Evolutionary conservation across 2,797 vertebrate species (phyloP).

Genomic region (Arrhamphus sclerolepis): DNA sequence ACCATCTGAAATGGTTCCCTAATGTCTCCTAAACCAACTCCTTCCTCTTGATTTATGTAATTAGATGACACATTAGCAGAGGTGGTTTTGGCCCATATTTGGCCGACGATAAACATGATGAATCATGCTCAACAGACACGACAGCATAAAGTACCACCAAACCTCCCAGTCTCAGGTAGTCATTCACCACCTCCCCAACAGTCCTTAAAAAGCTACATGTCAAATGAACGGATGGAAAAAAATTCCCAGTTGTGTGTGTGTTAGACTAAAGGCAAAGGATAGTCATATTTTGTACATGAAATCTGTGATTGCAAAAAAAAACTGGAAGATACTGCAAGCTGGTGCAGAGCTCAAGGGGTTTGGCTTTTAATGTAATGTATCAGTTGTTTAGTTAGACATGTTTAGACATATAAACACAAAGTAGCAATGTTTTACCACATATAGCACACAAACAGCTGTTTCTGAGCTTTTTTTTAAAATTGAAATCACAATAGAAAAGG

Average conservation of each 20-base stretch:
- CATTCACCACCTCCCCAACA: conserved; percentile 6
- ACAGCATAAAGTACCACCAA: too few species aligned
- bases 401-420: conserved; percentile 22
- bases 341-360: conserved; percentile 15
- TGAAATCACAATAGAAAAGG: conserved; percentile 5
- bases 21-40: too few species aligned
- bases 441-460: conserved; percentile 15
- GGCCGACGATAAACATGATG: too few species aligned
- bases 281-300: conserved; percentile 2
- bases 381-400: conserved; percentile 33
- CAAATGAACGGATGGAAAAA: conserved; percentile 31
- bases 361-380: conserved; percentile 26
- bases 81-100: too few species aligned
- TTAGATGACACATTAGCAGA: too few species aligned
- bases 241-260: neutral
- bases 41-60: too few species aligned
- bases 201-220: conserved; percentile 53
- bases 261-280: neutral
- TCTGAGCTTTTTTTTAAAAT: conserved; percentile 17
- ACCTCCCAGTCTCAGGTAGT: too few species aligned
- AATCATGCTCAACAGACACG: too few species aligned
- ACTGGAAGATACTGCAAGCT: conserved; percentile 15
- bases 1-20: too few species aligned
- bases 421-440: conserved; percentile 19
- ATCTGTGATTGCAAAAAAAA: conserved; percentile 3